Conservation (phyloP, 2,888 invertebrate genomes). For the Phaonia tiefii region DNA sequence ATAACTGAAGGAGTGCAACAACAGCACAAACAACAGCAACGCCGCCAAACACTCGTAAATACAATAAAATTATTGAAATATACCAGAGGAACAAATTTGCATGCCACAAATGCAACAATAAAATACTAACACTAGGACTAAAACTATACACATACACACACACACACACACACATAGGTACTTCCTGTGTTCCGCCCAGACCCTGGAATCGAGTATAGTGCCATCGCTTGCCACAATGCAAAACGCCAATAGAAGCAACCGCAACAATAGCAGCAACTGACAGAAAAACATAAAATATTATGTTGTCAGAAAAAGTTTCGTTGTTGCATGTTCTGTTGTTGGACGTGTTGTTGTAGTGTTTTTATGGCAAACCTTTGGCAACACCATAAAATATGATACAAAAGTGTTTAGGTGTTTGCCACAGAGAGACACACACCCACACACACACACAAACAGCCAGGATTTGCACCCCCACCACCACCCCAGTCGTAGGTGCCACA, state of each 20-base stretch:
- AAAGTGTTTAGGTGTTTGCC: conserved; percentile 37
- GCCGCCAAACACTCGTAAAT: conserved; percentile 33
- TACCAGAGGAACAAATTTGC: conserved; percentile 24
- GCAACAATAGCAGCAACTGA: conserved; percentile 8
- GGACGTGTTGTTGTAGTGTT: conserved; percentile 6
- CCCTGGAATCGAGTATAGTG: no score
- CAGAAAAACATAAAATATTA: conserved; percentile 23
- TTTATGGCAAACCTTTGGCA: conserved; percentile 31
- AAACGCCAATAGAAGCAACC: neutral
- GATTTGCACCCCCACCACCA: conserved; percentile 1
- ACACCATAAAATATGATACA: conserved; percentile 37
- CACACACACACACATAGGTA: neutral
- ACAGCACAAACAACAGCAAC: neutral
- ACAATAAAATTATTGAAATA: conserved; percentile 9
- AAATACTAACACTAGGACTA: conserved; percentile 9
- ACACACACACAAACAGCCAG: neutral
- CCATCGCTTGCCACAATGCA: no score
- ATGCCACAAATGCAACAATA: conserved; percentile 37
- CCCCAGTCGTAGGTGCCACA: neutral
- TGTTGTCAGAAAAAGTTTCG: conserved; percentile 39
- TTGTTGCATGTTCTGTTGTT: conserved; percentile 14
- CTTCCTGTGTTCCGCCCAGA: no score
- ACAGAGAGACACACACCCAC: neutral
- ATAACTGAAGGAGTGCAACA: no score
- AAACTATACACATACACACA: neutral